These are phyloP conservation scores for Eupithecia pulchellata DNA, from an alignment of 2,888 invertebrate genomes.

Conservation along the genomic window DNA sequence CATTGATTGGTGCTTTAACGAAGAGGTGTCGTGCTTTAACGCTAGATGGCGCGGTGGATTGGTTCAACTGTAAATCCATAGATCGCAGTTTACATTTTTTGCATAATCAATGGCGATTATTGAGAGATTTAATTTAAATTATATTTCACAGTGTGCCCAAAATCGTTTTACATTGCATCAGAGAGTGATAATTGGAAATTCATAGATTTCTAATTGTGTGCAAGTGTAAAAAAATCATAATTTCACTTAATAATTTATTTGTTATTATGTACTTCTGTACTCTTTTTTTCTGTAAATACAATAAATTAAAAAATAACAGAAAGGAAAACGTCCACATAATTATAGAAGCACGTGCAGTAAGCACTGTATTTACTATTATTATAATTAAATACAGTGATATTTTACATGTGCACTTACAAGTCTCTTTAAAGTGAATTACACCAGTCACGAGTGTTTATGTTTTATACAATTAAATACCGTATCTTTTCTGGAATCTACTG, in stretches of 20 bases:
- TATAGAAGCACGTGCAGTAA: background rate
- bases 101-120: background rate
- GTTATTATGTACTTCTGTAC: too few species aligned
- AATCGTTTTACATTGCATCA: background rate
- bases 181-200: background rate
- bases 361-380: background rate
- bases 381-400: background rate
- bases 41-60: background rate
- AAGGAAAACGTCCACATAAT: background rate
- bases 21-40: background rate
- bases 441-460: background rate
- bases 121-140: background rate
- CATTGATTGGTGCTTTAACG: background rate
- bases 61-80: background rate
- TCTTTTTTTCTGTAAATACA: too few species aligned
- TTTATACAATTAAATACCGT: background rate
- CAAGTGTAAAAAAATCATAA: too few species aligned
- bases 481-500: background rate
- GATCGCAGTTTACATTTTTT: background rate
- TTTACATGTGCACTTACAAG: slow-evolving; percentile 1
- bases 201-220: too few species aligned
- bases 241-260: too few species aligned
- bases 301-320: background rate
- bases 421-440: background rate
- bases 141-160: background rate